These are phyloP conservation scores for Athene cunicularia DNA, from an alignment of 2,113 vertebrate species.

Conservation along the genomic window DNA sequence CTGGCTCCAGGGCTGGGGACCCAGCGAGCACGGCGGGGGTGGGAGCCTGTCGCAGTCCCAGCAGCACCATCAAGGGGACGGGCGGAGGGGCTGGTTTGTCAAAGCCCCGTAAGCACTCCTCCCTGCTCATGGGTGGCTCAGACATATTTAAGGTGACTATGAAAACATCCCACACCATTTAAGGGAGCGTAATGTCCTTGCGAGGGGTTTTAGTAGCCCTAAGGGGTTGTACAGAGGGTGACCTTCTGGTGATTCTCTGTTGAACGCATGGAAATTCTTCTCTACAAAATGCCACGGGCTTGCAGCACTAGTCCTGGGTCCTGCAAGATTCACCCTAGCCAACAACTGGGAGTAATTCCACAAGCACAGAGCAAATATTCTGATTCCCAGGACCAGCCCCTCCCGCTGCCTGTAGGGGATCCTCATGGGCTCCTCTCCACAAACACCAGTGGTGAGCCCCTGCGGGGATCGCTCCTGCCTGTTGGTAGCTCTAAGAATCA, in stretches of 20 bases:
- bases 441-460: not conserved
- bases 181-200: not conserved
- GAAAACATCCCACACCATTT: not conserved
- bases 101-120: not conserved
- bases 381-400: not conserved
- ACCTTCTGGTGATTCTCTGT: too few relatives aligned
- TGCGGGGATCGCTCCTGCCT: not conserved
- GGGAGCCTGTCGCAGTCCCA: not conserved
- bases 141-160: too few relatives aligned
- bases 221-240: not conserved
- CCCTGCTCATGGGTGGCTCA: not conserved
- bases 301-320: not conserved
- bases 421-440: not conserved
- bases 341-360: not conserved
- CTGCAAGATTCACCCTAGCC: not conserved
- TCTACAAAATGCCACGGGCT: not conserved
- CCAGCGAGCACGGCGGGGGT: accelerated
- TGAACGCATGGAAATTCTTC: not conserved
- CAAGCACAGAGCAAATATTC: not conserved
- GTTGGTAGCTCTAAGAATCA: not conserved
- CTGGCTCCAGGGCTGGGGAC: not conserved
- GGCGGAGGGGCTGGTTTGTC: too few relatives aligned
- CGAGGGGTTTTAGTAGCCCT: not conserved
- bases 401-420: not conserved
- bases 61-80: not conserved